Percentiles rank a stretch among this genome's conserved stretches.
Evolutionary conservation across 2,797 vertebrate genomes (phyloP).

Genomic region (Hypotaenidia philippensis): DNA sequence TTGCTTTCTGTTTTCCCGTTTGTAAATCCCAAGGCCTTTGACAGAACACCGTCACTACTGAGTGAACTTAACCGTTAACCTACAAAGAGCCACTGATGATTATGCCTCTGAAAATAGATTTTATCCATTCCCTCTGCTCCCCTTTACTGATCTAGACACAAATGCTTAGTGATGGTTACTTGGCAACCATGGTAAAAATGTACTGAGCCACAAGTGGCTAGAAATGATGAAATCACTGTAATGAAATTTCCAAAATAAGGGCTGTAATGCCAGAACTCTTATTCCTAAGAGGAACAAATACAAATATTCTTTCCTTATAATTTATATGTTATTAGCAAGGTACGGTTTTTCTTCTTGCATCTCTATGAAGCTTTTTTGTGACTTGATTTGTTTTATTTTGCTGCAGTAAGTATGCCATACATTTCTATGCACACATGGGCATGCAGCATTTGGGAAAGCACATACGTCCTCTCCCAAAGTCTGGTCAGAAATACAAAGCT

Average conservation of each 20-base stretch:
- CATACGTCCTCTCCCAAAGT: not conserved
- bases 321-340: not conserved
- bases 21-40: slow-evolving; percentile 36
- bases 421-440: not conserved
- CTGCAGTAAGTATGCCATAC: not conserved
- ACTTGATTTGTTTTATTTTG: not conserved
- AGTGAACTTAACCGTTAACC: slow-evolving; percentile 47
- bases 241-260: slow-evolving; percentile 62
- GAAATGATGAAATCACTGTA: slow-evolving; percentile 54
- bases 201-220: slow-evolving; percentile 52
- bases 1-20: slow-evolving; percentile 35
- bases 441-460: not conserved
- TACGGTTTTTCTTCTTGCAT: not conserved
- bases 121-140: not conserved
- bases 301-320: not conserved
- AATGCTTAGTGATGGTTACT: slow-evolving; percentile 57
- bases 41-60: not conserved
- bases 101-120: slow-evolving; percentile 63
- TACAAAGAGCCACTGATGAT: slow-evolving; percentile 5
- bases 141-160: slow-evolving; percentile 28
- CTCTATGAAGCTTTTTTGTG: not conserved
- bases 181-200: slow-evolving; percentile 64
- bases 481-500: not conserved
- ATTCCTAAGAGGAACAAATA: not conserved
- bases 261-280: not conserved